Base-by-base conservation (phyloP, 2,797 vertebrate species). In the Gorsachius magnificus region DNA sequence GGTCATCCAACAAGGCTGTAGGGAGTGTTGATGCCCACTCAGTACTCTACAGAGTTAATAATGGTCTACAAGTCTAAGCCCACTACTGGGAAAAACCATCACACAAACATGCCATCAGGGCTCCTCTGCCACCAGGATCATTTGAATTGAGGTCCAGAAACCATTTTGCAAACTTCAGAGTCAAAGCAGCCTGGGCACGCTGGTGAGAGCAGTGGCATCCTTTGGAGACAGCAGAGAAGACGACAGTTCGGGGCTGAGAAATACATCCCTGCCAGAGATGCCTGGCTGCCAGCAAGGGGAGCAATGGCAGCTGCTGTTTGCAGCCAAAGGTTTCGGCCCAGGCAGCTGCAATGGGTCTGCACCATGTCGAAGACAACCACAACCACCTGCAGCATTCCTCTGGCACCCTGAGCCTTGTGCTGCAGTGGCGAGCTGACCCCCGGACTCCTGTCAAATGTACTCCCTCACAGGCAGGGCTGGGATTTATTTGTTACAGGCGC, bases 381-480 rank as follows among this genome's bases (percentile, higher is more conserved):
- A 53, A 25, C 20, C 79, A 87, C 91, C 93, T 71, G 87, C 79
- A 80, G 87, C 78, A 71, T 68, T 85, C 87, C 93, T 80, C 65
- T 2, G 0, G 25, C 16, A 56, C 74, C 60, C 66, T 0, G 0
- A 51, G 74, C 45, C 41, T 21, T 0, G 5, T 87, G 38, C 58
- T 5, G 77, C 87, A 36, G 69, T 2, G 20, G 38, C 5, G 6
- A 75, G 38, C 28, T 2, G 5, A 45, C 69, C 68, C 41, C 10
- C 17, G 24, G 28, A 31, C 38, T 65, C 51, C 2, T 9, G 43
- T 8, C 57, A 24, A 20, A 13, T 0, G 10, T 3, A 56, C 6
- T 63, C 64, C 65, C 82, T 20, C 3, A 0, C 26, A 36, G 66
- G 36, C 74, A 84, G 43, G 31, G 41, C 29, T 45, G 53, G 50